Conservation (phyloP, 2,888 invertebrate genomes). For the Melitaea athalia region DNA sequence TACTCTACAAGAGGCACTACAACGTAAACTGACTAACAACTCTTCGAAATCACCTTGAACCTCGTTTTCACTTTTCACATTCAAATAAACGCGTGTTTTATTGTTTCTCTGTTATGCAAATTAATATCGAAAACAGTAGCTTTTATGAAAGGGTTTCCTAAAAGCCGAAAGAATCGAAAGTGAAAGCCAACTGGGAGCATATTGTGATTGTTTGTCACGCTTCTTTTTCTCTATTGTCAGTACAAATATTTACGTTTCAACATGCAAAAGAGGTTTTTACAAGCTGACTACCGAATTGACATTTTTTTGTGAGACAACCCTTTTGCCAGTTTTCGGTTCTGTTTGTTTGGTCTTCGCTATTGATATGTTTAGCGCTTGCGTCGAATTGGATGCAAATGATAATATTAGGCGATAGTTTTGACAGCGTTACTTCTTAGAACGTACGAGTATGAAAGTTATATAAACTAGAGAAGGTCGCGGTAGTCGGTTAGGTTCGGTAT, state of each 20-base stretch:
- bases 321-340: slow-evolving; percentile 65
- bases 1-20: slow-evolving; percentile 66
- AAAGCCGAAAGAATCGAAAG: slow-evolving; percentile 71
- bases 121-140: slow-evolving; percentile 70
- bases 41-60: slow-evolving; percentile 62
- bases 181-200: slow-evolving; percentile 76
- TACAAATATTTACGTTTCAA: slow-evolving; percentile 77
- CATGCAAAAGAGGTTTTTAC: slow-evolving; percentile 79
- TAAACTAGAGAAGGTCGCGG: slow-evolving; percentile 50
- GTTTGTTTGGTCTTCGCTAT: slow-evolving; percentile 57
- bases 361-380: slow-evolving; percentile 54
- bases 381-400: slow-evolving; percentile 51
- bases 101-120: slow-evolving; percentile 80
- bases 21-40: slow-evolving; percentile 63
- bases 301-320: slow-evolving; percentile 73
- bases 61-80: slow-evolving; percentile 78
- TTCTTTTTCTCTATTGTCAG: slow-evolving; percentile 65
- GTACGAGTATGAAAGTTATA: slow-evolving; percentile 41
- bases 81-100: slow-evolving; percentile 68
- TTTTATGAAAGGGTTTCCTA: slow-evolving; percentile 73
- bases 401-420: slow-evolving; percentile 43
- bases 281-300: slow-evolving; percentile 70
- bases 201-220: slow-evolving; percentile 69
- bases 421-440: not conserved
- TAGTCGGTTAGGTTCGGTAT: slow-evolving; percentile 64